A percentile compares a stretch with the other conserved stretches of the same genome.
These are phyloP conservation scores for Calameuta pallipes DNA, from an alignment of 2,888 invertebrate genomes.

Conservation along the genomic window DNA sequence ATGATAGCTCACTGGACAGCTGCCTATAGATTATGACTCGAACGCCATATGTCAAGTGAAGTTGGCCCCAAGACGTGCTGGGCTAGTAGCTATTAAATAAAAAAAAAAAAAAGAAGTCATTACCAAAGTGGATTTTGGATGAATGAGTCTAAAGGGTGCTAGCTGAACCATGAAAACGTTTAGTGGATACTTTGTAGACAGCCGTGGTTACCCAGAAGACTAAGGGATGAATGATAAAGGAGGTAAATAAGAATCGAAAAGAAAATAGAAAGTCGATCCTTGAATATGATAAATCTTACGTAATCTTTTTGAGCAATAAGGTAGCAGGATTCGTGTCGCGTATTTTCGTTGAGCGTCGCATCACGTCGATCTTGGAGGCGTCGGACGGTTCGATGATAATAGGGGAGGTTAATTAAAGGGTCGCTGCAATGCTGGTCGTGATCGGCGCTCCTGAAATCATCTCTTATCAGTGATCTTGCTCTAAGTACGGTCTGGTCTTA, in stretches of 20 bases:
- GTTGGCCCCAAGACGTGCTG: not conserved
- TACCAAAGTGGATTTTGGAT: not conserved
- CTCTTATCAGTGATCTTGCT: not conserved
- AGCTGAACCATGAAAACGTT: not conserved
- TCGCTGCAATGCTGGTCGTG: not conserved
- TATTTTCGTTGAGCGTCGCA: not conserved
- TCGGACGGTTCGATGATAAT: conserved; percentile 33
- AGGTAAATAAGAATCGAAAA: not conserved
- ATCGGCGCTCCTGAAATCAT: not conserved
- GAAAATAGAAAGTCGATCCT: conserved; percentile 15
- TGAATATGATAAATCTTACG: not conserved
- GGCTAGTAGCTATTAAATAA: not conserved
- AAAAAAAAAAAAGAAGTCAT: not conserved
- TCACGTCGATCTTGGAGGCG: not conserved
- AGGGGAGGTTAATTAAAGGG: conserved; percentile 34
- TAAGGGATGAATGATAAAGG: conserved; percentile 4
- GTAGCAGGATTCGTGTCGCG: not conserved
- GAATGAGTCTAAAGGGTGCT: not conserved
- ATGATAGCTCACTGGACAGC: not conserved
- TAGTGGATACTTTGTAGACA: not conserved
- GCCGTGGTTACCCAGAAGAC: not conserved
- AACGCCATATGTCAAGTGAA: not conserved
- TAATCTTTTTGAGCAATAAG: not conserved
- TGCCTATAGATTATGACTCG: not conserved
- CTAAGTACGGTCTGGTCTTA: not conserved